phyloP scores from a whole-genome alignment of 2,888 invertebrate genomes.

The Alsophila aescularia region DNA sequence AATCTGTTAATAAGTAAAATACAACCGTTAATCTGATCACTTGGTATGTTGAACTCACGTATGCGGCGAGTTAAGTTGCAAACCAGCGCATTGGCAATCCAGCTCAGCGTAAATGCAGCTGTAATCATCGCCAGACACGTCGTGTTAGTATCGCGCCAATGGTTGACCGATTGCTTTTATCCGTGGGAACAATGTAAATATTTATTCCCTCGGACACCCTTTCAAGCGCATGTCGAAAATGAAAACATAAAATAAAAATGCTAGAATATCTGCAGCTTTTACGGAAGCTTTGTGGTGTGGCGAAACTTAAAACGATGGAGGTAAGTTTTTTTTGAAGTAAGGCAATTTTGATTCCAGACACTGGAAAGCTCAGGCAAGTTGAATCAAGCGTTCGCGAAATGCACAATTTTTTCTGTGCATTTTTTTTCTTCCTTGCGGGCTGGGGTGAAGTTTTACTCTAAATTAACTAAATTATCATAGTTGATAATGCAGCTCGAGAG shows the following conservation, averaged over 20 bases:
- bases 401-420: background rate
- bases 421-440: conserved; percentile 3
- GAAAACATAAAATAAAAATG: conserved; percentile 22
- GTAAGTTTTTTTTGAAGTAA: conserved; percentile 1
- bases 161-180: conserved; percentile 17
- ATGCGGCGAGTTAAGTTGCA: conserved; percentile 1
- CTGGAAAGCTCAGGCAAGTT: background rate
- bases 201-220: conserved; percentile 5
- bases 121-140: conserved; percentile 10
- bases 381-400: background rate
- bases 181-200: conserved; percentile 9
- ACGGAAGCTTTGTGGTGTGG: conserved; percentile 1
- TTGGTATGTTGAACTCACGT: conserved; percentile 4
- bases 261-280: conserved; percentile 15
- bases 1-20: conserved; percentile 6
- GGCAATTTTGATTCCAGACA: conserved; percentile 6
- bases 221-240: conserved; percentile 8
- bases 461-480: conserved; percentile 43
- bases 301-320: conserved; percentile 7
- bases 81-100: background rate
- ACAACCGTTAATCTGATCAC: conserved; percentile 3
- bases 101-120: conserved; percentile 1
- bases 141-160: background rate
- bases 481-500: conserved; percentile 50
- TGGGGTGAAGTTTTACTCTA: conserved; percentile 22